Base-by-base conservation (phyloP, 2,113 vertebrate genomes). In the Hyla sarda region DNA sequence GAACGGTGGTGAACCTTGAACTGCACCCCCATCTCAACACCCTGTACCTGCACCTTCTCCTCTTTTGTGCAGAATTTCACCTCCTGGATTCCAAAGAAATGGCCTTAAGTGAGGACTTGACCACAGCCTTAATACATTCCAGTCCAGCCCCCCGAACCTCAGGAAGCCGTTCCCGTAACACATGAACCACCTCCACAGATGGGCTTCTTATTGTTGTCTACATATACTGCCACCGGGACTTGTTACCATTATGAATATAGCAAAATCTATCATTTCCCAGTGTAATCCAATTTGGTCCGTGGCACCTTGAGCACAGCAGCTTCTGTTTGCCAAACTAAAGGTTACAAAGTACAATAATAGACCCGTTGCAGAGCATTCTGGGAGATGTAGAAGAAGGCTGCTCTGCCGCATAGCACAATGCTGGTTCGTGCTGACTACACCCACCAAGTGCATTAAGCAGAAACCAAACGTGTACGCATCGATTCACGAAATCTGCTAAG, bases 21-120 rank as follows among this genome's bases (percentile, higher is more conserved):
- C 88, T 96, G 85, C 94, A 96, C 65, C 93, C 95, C 0, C 94
- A 96, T 87, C 95, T 96, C 82, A 96, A 96, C 90, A 95, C 94
- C 0, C 90, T 96, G 71, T 96, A 96, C 88, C 88, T 84, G 17
- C 95, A 96, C 90, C 91, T 96, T 82, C 92, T 91, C 0, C 90
- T 93, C 50, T 96, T 96, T 90, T 93, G 93, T 87, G 91, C 84
- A 84, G 92, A 93, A 84, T 94, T 96, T 48, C 81, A 85, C 8
- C 91, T 96, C 87, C 89, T 96, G 87, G 94, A 95, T 14, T 89
- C 91, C 0, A 92, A 93, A 34, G 94, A 96, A 89, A 94, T 88
- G 0, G 91, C 92, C 37, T 91, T 93, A 0, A 89, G 96, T 80
- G 92, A 93, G 88, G 94, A 96, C 88, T 92, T 96, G 79, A 93